Conservation (phyloP, 2,113 vertebrate genomes). For the Phodopus roborovskii region DNA sequence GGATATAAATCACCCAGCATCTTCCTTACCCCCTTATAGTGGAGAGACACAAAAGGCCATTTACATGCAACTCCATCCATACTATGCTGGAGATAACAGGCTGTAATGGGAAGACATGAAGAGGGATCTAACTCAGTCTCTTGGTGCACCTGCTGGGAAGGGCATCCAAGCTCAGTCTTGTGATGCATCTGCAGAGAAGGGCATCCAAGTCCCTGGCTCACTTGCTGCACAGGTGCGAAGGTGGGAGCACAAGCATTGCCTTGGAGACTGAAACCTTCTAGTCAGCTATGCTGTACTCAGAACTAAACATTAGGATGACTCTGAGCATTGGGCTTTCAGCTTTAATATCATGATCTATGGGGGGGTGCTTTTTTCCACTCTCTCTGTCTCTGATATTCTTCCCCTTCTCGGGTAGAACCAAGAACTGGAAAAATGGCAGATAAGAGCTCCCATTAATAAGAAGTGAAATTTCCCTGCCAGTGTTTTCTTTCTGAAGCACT, state of each 20-base stretch:
- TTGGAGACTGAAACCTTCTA: neutral
- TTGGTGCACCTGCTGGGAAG: accelerated
- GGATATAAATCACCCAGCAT: neutral
- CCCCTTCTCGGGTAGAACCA: neutral
- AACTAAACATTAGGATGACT: neutral
- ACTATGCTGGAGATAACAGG: neutral
- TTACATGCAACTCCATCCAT: neutral
- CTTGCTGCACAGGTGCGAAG: neutral
- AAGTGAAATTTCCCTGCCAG: conserved; percentile 60
- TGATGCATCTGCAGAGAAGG: accelerated
- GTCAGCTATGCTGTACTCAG: neutral
- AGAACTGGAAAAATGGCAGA: conserved; percentile 57
- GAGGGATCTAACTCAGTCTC: neutral
- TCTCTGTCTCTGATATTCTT: neutral
- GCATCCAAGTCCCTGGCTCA: neutral
- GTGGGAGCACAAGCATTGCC: neutral
- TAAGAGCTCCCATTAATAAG: conserved; percentile 68
- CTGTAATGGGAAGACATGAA: neutral
- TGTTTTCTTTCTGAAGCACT: conserved; percentile 76
- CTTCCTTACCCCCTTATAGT: neutral
- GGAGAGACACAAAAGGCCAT: neutral
- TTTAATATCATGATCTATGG: neutral
- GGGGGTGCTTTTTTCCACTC: neutral
- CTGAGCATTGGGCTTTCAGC: neutral
- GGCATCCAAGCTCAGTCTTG: neutral